Evolutionary conservation across 2,113 vertebrate genomes (phyloP).

Genomic region (Hystrix cristata): DNA sequence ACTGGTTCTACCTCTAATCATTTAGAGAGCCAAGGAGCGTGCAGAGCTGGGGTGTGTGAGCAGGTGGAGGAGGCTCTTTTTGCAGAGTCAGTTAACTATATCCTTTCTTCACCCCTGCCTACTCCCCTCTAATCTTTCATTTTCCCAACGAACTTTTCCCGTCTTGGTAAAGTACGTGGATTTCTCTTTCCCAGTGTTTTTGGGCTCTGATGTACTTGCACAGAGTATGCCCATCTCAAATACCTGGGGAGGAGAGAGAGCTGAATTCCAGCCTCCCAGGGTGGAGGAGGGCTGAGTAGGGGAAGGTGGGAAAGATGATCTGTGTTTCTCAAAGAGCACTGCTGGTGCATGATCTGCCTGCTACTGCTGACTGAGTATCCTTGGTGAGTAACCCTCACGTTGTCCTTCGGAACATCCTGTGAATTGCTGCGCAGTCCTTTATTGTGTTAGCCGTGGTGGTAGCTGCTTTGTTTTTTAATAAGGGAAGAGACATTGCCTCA

Average conservation of each 20-base stretch:
- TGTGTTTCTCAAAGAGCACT: conserved; percentile 27
- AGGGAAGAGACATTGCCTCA: not conserved
- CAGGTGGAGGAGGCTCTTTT: conserved; percentile 24
- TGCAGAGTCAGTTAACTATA: conserved; percentile 59
- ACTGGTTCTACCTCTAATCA: conserved; percentile 28
- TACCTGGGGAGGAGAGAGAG: not conserved
- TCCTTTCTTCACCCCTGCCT: not conserved
- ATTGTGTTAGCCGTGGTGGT: not conserved
- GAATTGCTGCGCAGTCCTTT: fast-evolving
- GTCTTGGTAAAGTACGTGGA: conserved; percentile 52
- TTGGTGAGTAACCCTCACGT: not conserved
- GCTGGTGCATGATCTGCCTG: not conserved
- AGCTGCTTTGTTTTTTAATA: not conserved
- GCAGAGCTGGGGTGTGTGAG: not conserved
- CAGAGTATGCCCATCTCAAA: not conserved
- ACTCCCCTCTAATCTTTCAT: conserved; percentile 56
- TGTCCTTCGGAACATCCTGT: not conserved
- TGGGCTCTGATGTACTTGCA: not conserved
- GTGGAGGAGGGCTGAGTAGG: not conserved
- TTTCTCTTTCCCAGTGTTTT: not conserved
- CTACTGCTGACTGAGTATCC: not conserved
- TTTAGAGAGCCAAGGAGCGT: not conserved
- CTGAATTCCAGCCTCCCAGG: not conserved
- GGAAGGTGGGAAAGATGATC: not conserved
- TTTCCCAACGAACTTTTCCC: conserved; percentile 32